These are phyloP conservation scores for Spisula subtruncata DNA, from an alignment of 2,888 invertebrate genomes.

Conservation along the genomic window DNA sequence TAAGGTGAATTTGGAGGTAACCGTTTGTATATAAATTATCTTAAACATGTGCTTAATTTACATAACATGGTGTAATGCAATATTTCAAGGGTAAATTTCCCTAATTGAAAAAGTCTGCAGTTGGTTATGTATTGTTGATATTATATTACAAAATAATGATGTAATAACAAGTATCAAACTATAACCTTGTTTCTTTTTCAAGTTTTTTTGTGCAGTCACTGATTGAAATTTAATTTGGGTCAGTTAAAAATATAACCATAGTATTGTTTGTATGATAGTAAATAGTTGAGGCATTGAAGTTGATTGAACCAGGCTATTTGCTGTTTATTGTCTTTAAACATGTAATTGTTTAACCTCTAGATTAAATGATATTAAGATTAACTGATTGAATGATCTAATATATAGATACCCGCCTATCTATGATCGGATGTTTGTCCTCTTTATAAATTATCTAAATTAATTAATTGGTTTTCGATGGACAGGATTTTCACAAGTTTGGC, in stretches of 20 bases:
- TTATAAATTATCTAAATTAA: constrained; percentile 5
- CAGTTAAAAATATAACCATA: not conserved
- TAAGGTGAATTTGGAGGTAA: constrained; percentile 1
- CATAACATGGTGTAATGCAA: not conserved
- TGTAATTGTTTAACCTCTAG: constrained; percentile 1
- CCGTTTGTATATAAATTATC: not conserved
- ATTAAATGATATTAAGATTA: not conserved
- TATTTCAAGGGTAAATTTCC: not conserved
- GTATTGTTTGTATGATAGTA: not conserved
- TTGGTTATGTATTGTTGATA: not conserved
- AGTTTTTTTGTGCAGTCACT: not conserved
- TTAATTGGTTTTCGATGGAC: constrained; percentile 16
- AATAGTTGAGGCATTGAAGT: not conserved
- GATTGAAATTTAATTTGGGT: constrained; percentile 12
- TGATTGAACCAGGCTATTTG: not conserved
- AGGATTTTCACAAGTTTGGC: not conserved
- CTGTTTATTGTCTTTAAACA: not conserved
- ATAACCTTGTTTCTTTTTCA: not conserved
- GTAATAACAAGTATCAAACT: not conserved
- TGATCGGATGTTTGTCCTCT: not conserved
- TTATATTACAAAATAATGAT: constrained; percentile 2
- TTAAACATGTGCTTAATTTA: not conserved
- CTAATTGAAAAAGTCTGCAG: constrained; percentile 21
- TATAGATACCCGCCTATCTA: not conserved
- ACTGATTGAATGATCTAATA: not conserved